Evolutionary conservation across 2,113 vertebrate genomes (phyloP), one percentile per base, ranked within the genome.

Genomic region (Galeopterus variegatus): DNA sequence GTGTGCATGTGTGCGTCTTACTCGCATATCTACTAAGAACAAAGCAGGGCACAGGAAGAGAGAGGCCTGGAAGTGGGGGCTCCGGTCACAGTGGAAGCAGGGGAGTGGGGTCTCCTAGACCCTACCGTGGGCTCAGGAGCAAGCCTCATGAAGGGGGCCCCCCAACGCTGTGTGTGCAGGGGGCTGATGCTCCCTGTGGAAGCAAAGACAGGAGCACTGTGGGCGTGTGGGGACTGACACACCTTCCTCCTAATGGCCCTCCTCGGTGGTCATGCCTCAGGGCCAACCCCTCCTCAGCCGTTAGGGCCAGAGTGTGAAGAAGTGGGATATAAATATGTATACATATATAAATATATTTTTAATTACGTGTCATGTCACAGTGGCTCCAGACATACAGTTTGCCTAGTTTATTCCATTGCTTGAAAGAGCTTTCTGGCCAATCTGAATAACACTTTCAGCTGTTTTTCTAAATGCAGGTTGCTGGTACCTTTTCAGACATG

Each of bases 341-440:
- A 94, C 92, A 86, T 95, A 93, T 97, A 97, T 97, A 97, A 96
- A 97, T 97, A 97, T 97, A 97, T 97, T 98, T 98, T 98, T 97
- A 98, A 97, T 90, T 96, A 92, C n/a, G 50, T 95, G 87, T 96
- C 56, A 31, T 96, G 97, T 95, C 80, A n/a, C 87, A 0, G 72
- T 70, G 96, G 93, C 94, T 97, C 92, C 95, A 90, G 90, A 90
- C 72, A 5, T 60, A 88, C 3, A 7, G 92, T 94, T 95, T 93
- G 87, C 95, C 92, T 92, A 54, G 87, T 93, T 83, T 70, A 88
- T 81, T 58, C 73, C 86, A 28, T 65, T 90, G 95, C 94, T 96
- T 58, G 88, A 91, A 69, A 65, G 91, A 0, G 5, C 84, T 95
- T 97, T 96, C 95, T 94, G 84, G 92, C 90, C 92, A 65, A 89